Evolutionary conservation across 2,888 invertebrate species (phyloP).

Genomic region (Torymus auratus): DNA sequence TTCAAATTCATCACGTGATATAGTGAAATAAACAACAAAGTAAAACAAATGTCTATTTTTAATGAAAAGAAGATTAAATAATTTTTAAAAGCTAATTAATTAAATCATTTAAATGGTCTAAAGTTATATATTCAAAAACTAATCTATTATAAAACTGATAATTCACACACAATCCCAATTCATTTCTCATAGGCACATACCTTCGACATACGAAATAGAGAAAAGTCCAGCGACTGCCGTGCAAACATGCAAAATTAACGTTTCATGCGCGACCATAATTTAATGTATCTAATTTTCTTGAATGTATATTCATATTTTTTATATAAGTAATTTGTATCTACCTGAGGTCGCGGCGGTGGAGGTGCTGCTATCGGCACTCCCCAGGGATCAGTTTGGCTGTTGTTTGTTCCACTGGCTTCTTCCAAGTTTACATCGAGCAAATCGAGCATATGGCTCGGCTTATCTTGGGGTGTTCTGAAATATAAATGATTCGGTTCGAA

Average conservation of each 20-base stretch:
- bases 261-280: slow-evolving; percentile 38
- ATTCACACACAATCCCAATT: slow-evolving; percentile 15
- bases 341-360: slow-evolving; percentile 80
- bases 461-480: slow-evolving; percentile 72
- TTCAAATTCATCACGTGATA: too few species aligned
- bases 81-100: too few species aligned
- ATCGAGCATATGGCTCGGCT: slow-evolving; percentile 87
- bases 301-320: too few species aligned
- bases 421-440: slow-evolving; percentile 89
- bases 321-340: slow-evolving; percentile 64
- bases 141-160: neutral
- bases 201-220: slow-evolving; percentile 66
- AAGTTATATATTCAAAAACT: neutral
- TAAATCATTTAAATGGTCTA: too few species aligned
- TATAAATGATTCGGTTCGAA: neutral
- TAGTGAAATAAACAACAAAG: too few species aligned
- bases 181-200: slow-evolving; percentile 61
- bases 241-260: slow-evolving; percentile 60
- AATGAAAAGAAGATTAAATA: too few species aligned
- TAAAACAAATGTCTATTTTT: too few species aligned
- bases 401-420: slow-evolving; percentile 78
- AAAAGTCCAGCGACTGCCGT: slow-evolving; percentile 72
- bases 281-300: too few species aligned
- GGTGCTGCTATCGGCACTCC: slow-evolving; percentile 78
- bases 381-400: slow-evolving; percentile 85